Percentiles rank a stretch among this genome's conserved stretches.
Conservation (phyloP, 2,888 invertebrate genomes). For the Hypomecis punctinalis region DNA sequence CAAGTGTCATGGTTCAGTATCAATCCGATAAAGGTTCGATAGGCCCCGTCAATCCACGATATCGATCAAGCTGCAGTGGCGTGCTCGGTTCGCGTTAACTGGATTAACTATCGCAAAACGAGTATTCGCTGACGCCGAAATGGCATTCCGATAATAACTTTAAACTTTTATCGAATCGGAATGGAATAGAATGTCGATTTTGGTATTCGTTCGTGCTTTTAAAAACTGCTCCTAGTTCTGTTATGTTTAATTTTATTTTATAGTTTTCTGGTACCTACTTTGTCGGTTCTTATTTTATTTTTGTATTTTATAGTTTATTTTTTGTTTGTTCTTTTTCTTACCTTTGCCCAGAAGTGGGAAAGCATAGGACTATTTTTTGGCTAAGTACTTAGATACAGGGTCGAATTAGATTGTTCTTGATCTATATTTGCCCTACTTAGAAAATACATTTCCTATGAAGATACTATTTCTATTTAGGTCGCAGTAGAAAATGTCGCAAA, state of each 20-base stretch:
- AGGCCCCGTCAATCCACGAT: conserved; percentile 37
- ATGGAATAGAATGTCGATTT: conserved; percentile 30
- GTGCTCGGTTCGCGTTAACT: conserved; percentile 60
- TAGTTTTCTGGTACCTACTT: no score
- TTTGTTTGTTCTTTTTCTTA: no score
- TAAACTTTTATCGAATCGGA: conserved; percentile 38
- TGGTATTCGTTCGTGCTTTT: neutral
- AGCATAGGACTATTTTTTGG: no score
- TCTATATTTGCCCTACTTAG: no score
- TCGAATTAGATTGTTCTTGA: no score
- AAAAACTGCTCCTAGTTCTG: neutral
- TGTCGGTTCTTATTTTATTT: no score
- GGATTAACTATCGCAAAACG: conserved; percentile 59
- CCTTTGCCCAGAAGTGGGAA: no score
- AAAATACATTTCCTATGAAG: no score
- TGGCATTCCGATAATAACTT: conserved; percentile 53
- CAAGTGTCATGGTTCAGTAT: conserved; percentile 34
- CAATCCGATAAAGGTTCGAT: conserved; percentile 25
- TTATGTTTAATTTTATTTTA: neutral
- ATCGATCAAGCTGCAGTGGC: conserved; percentile 74
- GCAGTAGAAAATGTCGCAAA: no score
- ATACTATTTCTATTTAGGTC: no score
- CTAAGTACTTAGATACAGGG: no score
- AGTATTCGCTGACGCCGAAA: conserved; percentile 68
- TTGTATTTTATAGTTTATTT: no score